Base-by-base conservation (phyloP, 1,140 invertebrate genomes). In the Drosophila pectinifera region DNA sequence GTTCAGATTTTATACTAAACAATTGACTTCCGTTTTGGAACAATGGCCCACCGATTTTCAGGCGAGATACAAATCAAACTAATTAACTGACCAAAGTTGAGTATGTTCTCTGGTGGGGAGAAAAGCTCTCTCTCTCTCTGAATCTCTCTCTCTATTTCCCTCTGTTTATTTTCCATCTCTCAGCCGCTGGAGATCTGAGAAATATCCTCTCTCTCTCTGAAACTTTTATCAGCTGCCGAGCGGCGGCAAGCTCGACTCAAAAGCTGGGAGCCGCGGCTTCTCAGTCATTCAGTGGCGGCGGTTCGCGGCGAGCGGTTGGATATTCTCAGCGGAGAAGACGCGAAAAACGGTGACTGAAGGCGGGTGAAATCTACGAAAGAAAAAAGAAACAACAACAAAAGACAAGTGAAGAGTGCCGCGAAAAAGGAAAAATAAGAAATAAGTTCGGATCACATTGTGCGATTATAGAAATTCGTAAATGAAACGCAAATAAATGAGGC, bases 311-410 rank as follows among this genome's bases (percentile, higher is more conserved):
- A 83, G 76, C 76, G 61, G 83, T 89, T 83, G 67, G 39, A 26
- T 63, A 65, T 36, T 20, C 55, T 69, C 54, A 24, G 48, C 38
- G 56, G 73, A 53, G 41, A 38, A 57, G 38, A 61, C 73, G 63
- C 51, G 70, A 64, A 54, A n/a, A 41, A 24, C 43, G 57, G 73
- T 58, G 58, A 43, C 13, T 11, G 14, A 14, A n/a, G 64, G 81
- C 84, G 79, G 83, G 83, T 88, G 83, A 88, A 88, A 88, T 88
- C 83, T 79, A 83, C 79, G 63, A 64, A 80, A 49, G 42, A 26
- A 73, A 34, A 51, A 59, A 39, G 51, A 31, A 59, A 34, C 28
- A 68, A 51, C 54, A 64, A 55, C 57, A 62, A 72, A 22, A 22
- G 38, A 61, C 69, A 75, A 62, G 45, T 67, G 73, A 58, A 46